Base-by-base conservation (phyloP, 64 coral and sea anemone species). In the Stichodactyla helianthus region DNA sequence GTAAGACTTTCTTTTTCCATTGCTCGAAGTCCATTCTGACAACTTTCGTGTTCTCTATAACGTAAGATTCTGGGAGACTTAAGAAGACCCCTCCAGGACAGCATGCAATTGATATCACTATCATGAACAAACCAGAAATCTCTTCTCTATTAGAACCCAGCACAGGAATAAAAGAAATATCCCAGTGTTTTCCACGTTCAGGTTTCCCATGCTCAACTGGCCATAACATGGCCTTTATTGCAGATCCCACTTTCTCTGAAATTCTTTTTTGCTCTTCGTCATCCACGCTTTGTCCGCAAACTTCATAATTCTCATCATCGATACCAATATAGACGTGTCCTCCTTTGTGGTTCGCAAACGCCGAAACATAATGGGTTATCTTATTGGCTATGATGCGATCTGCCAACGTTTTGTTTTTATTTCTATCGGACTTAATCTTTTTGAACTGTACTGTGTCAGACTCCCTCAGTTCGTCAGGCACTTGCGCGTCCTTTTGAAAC, bases 311-410 rank as follows among this genome's bases (percentile, higher is more conserved):
- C 53, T 83, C 88, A 83, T 89, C 79, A 59, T 89, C 86, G 31
- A 88, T 79, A 12, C 86, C 86, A 58, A 79, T 59, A 35, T 88
- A 88, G 13, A 88, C 35, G 57, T 79, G 86, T 2, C 86, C 86
- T 15, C 86, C 86, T 20, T 61, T 55, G 31, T 88, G 86, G 74
- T 88, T 88, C 31, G 86, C 86, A 74, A 88, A 88, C 54, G 86
- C 86, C 5, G 70, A 50, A 26, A 88, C 53, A 17, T 88, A 88
- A 35, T 79, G 86, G 10, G 74, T 55, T 78, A 88, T 20, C 26
- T 88, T 88, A 54, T 88, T 88, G 7, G 70, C 71, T 55, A 88
- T 88, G 28, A 88, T 79, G 16, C 86, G 70, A 35, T 88, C 86
- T 57, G 71, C 76, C 11, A 88, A 16, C 25, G 71, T 35, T 79